Evolutionary conservation across 2,888 invertebrate genomes (phyloP), one percentile per base, ranked within the genome.

Genomic region (Drosophila longiperda): DNA sequence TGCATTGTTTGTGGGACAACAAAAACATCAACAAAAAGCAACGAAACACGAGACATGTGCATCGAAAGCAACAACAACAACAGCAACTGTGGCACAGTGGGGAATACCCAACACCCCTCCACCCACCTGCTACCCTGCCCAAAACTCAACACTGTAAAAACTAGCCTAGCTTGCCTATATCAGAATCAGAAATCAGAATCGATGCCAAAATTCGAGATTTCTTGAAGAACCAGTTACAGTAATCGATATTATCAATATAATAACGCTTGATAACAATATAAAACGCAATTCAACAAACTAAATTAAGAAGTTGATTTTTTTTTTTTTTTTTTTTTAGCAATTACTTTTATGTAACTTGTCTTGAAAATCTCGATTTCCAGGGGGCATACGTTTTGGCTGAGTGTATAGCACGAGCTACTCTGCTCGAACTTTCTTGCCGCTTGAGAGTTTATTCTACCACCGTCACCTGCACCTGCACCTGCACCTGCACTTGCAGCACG

Each of bases 1-100:
- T 90, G 76, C 82, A 87, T 86, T 88, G 90, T 88, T 82, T 74
- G 59, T 42, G 48, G 64, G 38, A 65, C 72, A 73, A 69, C 63
- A 66, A 70, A 61, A 55, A 26, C 72, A 70, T 69, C 63, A 70
- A 69, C 65, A 50, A 17, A 49, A 17, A 26, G 26, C 49, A 26
- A 11, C 32, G 11, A 66, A 71, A 66, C 42, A 67, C 63, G 26
- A 76, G 70, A 63, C 80, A 73, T 75, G 78, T 68, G 69, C 79
- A 69, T 50, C 20, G 42, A 62, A 53, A 49, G 48, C 42, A 57
- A 6, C 23, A 45, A 23, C 58, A 45, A 23, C 23, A 55, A 62
- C 36, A 54, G 26, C 38, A 7, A 32, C 49, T 42, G 42, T 42
- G 32, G 9, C 32, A 40, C 50, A 49, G 49, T 26, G 5, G 20